These are phyloP conservation scores for Ooceraea biroi DNA, from an alignment of 1,140 invertebrate genomes.

Conservation along the genomic window DNA sequence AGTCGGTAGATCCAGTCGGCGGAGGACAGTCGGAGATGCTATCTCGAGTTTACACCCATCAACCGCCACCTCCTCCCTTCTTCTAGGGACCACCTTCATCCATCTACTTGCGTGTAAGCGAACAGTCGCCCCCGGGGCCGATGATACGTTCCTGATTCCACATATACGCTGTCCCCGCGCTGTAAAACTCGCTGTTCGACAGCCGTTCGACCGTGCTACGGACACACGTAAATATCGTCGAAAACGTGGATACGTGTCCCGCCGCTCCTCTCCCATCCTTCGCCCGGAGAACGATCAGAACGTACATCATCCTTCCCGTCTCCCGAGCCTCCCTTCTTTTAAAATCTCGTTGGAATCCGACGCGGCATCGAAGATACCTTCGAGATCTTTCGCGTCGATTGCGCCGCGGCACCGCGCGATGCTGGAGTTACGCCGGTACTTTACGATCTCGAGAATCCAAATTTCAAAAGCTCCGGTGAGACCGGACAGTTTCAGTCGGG, in stretches of 20 bases:
- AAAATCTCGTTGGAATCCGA: constrained; percentile 67
- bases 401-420: background rate
- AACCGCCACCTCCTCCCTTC: constrained; percentile 75
- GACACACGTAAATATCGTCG: constrained; percentile 72
- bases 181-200: constrained; percentile 74
- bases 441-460: constrained; percentile 66
- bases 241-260: constrained; percentile 64
- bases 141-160: constrained; percentile 62
- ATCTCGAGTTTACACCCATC: constrained; percentile 81
- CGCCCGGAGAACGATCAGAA: constrained; percentile 28
- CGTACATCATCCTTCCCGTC: constrained; percentile 46
- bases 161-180: constrained; percentile 40
- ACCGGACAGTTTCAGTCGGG: background rate
- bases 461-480: constrained; percentile 32
- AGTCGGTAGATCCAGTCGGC: constrained; percentile 65
- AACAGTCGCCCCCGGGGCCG: constrained; percentile 61
- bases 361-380: constrained; percentile 45
- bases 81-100: constrained; percentile 72
- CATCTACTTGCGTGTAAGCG: constrained; percentile 76
- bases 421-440: constrained; percentile 24
- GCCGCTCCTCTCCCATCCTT: background rate
- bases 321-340: constrained; percentile 34
- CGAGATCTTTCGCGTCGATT: constrained; percentile 62
- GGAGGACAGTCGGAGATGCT: constrained; percentile 71
- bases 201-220: constrained; percentile 62